Evolutionary conservation across 1,140 invertebrate species (phyloP).

Genomic region (Diachasmimorpha longicaudata): DNA sequence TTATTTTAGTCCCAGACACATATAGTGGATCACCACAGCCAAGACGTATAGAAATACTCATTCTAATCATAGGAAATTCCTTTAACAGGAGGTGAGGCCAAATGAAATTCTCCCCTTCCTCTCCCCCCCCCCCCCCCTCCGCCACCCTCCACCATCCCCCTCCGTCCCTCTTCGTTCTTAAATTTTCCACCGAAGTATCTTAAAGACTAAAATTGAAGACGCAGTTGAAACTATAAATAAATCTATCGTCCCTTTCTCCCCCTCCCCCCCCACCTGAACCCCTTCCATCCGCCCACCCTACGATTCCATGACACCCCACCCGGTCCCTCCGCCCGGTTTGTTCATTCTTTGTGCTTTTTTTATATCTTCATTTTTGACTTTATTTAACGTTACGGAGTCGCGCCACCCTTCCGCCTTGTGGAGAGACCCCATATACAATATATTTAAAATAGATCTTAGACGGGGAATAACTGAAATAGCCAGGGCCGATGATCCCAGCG

Average conservation of each 20-base stretch:
- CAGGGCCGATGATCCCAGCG: slow-evolving; percentile 52
- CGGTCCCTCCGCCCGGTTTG: neutral
- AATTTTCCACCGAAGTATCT: neutral
- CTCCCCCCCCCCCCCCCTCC: no score
- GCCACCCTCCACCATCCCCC: no score
- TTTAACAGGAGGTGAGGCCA: slow-evolving; percentile 41
- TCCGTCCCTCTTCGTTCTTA: neutral
- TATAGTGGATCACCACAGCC: slow-evolving; percentile 35
- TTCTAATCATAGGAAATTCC: slow-evolving; percentile 58
- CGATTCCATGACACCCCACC: no score
- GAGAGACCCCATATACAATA: slow-evolving; percentile 34
- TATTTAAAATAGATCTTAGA: slow-evolving; percentile 52
- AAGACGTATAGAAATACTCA: slow-evolving; percentile 51
- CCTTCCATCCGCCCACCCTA: no score
- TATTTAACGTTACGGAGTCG: neutral
- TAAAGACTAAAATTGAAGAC: slow-evolving; percentile 10
- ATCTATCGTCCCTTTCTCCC: neutral
- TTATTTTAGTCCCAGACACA: slow-evolving; percentile 43
- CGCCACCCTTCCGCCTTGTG: slow-evolving; percentile 25
- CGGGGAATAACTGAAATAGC: slow-evolving; percentile 57
- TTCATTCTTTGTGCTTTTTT: neutral
- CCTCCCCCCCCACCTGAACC: slow-evolving; percentile 22
- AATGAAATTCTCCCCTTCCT: slow-evolving; percentile 10
- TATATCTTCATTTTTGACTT: neutral
- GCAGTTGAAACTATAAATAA: slow-evolving; percentile 6